Evolutionary conservation across 2,113 vertebrate species (phyloP).

Genomic region (Sinocyclocheilus maitianheensis): DNA sequence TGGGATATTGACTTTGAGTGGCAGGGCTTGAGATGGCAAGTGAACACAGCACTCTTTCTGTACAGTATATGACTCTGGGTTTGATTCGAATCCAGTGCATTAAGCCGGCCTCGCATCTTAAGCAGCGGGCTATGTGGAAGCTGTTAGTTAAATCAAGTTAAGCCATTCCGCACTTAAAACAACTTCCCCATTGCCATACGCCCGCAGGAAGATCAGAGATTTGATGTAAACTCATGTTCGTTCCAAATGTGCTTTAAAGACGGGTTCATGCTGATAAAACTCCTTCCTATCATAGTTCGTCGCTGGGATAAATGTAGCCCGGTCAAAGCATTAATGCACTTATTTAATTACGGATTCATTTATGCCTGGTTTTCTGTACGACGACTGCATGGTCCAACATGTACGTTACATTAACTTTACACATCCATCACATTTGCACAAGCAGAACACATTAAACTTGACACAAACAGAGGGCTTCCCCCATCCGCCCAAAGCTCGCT

Average conservation of each 20-base stretch:
- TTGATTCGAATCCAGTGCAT: slow-evolving; percentile 50
- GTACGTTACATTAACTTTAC: slow-evolving; percentile 30
- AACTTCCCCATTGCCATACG: slow-evolving; percentile 52
- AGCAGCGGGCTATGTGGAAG: slow-evolving; percentile 51
- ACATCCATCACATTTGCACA: slow-evolving; percentile 43
- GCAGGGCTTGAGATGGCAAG: slow-evolving; percentile 21
- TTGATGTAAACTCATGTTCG: slow-evolving; percentile 44
- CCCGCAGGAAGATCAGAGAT: slow-evolving; percentile 54
- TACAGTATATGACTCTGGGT: slow-evolving; percentile 33
- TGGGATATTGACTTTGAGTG: slow-evolving; percentile 38
- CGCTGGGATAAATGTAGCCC: background rate
- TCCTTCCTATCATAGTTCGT: background rate
- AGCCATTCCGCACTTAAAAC: slow-evolving; percentile 61
- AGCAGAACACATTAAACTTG: slow-evolving; percentile 35
- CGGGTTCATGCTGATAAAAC: slow-evolving; percentile 1
- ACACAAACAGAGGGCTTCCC: slow-evolving; percentile 31
- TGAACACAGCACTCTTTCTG: slow-evolving; percentile 19
- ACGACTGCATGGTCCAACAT: background rate
- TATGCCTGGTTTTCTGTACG: slow-evolving; percentile 6
- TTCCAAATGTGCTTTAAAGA: slow-evolving; percentile 46
- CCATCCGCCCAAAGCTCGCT: background rate
- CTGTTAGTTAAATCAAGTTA: slow-evolving; percentile 63
- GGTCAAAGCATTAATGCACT: background rate
- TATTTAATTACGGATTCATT: slow-evolving; percentile 13
- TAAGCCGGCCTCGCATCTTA: slow-evolving; percentile 50